Evolutionary conservation across 2,113 vertebrate genomes (phyloP).

Genomic region (Limanda limanda): DNA sequence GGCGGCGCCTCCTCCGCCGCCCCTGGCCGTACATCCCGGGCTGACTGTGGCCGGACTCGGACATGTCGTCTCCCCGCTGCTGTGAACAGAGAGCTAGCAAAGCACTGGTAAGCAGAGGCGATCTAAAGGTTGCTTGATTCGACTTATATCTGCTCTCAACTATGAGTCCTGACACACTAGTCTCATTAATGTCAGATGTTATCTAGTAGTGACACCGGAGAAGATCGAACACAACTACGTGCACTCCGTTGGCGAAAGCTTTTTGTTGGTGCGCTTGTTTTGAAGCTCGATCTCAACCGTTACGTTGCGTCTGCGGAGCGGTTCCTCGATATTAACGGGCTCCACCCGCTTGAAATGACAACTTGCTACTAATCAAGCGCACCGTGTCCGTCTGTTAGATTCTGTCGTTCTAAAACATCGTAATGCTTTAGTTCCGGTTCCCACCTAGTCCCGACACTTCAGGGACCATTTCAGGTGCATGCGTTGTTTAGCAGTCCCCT

Average conservation of each 20-base stretch:
- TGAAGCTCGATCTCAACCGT: background rate
- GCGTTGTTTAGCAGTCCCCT: background rate
- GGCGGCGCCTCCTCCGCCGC: slow-evolving; percentile 86
- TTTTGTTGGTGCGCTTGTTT: slow-evolving; percentile 12
- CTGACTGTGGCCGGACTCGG: slow-evolving; percentile 93
- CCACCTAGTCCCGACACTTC: background rate
- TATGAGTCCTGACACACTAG: fast-evolving
- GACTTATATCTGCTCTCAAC: background rate
- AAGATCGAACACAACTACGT: fast-evolving
- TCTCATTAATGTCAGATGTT: background rate
- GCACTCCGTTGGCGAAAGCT: background rate
- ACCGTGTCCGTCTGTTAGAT: slow-evolving; percentile 15
- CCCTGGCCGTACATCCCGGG: slow-evolving; percentile 89
- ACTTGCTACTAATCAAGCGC: background rate
- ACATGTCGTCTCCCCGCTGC: slow-evolving; percentile 75
- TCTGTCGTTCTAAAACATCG: slow-evolving; percentile 42
- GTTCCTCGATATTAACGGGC: background rate
- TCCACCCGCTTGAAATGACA: slow-evolving; percentile 17
- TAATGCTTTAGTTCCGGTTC: slow-evolving; percentile 8
- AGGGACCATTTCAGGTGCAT: background rate
- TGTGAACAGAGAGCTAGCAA: background rate
- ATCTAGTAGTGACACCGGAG: background rate
- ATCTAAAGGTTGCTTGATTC: background rate
- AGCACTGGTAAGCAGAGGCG: too few species aligned
- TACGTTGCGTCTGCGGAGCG: fast-evolving